Evolutionary conservation across 1,140 invertebrate genomes (phyloP).

Genomic region (Papilio glaucus): DNA sequence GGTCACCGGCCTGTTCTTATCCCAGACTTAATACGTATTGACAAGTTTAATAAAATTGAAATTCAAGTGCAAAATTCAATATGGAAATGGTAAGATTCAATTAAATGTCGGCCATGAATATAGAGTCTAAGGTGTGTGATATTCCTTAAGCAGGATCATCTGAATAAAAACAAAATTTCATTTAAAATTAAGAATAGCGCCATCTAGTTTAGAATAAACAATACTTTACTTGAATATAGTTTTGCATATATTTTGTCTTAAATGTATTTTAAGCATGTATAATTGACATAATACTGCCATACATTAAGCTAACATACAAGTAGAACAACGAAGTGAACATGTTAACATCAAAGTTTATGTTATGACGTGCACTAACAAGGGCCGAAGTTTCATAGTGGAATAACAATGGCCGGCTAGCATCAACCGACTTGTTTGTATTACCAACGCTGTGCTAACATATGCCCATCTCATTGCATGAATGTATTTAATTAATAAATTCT

Average conservation of each 20-base stretch:
- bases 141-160: too few relatives aligned
- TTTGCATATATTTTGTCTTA: not conserved
- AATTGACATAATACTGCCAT: not conserved
- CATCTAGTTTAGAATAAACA: not conserved
- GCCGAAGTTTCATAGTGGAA: constrained; percentile 12
- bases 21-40: too few relatives aligned
- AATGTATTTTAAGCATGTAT: not conserved
- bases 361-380: not conserved
- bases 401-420: constrained; percentile 12
- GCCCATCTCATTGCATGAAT: constrained; percentile 8
- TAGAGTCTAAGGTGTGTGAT: too few relatives aligned
- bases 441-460: not conserved
- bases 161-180: too few relatives aligned
- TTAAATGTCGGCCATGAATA: too few relatives aligned
- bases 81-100: too few relatives aligned
- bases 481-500: constrained; percentile 20
- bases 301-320: not conserved
- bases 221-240: not conserved
- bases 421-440: constrained; percentile 2
- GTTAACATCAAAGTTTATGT: constrained; percentile 14
- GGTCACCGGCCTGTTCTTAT: too few relatives aligned
- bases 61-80: too few relatives aligned
- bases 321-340: constrained; percentile 21
- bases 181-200: not conserved
- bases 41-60: not conserved